Percentiles rank a stretch among this genome's conserved stretches.
Conservation (phyloP, 2,113 vertebrate species). For the Erinaceus europaeus region DNA sequence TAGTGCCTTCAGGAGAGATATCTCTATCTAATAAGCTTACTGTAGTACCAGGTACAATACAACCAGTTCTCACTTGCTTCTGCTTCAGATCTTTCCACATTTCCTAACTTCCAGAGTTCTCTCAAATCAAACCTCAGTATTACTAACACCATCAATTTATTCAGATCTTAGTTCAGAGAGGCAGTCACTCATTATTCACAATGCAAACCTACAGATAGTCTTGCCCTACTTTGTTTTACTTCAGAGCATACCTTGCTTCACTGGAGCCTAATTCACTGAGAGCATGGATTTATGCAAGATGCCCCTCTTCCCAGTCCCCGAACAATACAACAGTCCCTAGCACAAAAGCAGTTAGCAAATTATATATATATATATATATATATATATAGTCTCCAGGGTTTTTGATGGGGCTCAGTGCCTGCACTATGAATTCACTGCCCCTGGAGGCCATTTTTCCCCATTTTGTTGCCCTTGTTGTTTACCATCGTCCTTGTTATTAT, state of each 20-base stretch:
- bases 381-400: too few species aligned
- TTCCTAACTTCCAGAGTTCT: too few species aligned
- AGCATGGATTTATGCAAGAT: not conserved
- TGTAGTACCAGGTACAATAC: accelerated
- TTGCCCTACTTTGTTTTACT: too few species aligned
- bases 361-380: too few species aligned
- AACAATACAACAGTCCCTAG: not conserved
- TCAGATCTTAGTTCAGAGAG: not conserved
- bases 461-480: too few species aligned
- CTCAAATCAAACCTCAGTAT: not conserved
- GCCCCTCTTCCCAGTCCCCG: not conserved
- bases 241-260: not conserved
- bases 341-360: too few species aligned
- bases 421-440: too few species aligned
- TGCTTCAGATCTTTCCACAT: not conserved
- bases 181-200: not conserved
- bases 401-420: too few species aligned
- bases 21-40: not conserved
- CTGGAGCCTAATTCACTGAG: not conserved
- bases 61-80: not conserved
- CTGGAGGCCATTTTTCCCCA: too few species aligned
- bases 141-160: not conserved
- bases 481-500: too few species aligned
- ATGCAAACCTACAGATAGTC: accelerated
- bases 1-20: accelerated